Evolutionary conservation across 2,888 invertebrate genomes (phyloP).

Genomic region (Phengaris arion): DNA sequence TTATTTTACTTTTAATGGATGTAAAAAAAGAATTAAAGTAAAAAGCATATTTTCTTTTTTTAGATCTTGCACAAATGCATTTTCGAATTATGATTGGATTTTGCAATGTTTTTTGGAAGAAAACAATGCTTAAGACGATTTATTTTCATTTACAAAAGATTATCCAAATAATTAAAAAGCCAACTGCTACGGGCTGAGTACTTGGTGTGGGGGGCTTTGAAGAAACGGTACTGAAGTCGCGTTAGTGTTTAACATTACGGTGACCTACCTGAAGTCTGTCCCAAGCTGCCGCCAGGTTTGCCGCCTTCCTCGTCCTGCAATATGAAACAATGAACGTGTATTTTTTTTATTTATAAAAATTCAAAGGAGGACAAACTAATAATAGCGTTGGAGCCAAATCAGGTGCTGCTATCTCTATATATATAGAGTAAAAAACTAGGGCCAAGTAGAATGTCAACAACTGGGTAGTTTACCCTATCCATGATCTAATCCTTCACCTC

Average conservation of each 20-base stretch:
- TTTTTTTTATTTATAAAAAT: not conserved
- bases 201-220: not conserved
- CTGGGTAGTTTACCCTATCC: too few relatives aligned
- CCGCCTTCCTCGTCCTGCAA: slow-evolving; percentile 72
- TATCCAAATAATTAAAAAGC: not conserved
- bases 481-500: too few relatives aligned
- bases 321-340: not conserved
- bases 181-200: not conserved
- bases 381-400: too few relatives aligned
- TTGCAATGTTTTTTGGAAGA: not conserved
- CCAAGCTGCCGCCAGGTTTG: slow-evolving; percentile 68
- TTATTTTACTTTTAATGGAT: not conserved
- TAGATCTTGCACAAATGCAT: too few relatives aligned
- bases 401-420: too few relatives aligned
- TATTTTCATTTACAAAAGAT: not conserved
- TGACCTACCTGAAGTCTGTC: slow-evolving; percentile 70
- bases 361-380: too few relatives aligned
- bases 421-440: too few relatives aligned
- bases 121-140: not conserved
- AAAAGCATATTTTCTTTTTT: not conserved
- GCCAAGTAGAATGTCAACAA: not conserved
- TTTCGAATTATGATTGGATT: not conserved
- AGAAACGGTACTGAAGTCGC: not conserved
- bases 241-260: not conserved
- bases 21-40: not conserved